These are phyloP conservation scores for Taurulus bubalis DNA, from an alignment of 2,113 vertebrate species.

Conservation along the genomic window DNA sequence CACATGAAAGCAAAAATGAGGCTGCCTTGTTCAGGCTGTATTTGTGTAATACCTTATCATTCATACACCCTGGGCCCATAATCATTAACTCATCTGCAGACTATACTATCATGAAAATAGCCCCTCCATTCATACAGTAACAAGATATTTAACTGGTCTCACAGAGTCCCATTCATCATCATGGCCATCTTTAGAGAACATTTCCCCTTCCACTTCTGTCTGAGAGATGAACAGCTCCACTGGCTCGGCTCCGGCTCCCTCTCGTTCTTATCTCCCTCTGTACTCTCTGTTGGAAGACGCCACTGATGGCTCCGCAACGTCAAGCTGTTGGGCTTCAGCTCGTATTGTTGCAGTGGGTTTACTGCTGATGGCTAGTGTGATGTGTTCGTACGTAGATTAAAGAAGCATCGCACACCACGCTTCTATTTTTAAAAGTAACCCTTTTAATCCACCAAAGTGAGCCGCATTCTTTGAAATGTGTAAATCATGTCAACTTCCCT, in stretches of 20 bases:
- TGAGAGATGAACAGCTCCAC: conserved; percentile 54
- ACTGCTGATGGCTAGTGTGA: conserved; percentile 48
- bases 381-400: conserved; percentile 58
- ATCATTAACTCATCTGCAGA: conserved; percentile 52
- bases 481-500: conserved; percentile 34
- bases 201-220: conserved; percentile 63
- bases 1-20: background rate
- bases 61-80: conserved; percentile 13
- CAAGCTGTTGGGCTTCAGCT: conserved; percentile 52
- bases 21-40: background rate
- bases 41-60: conserved; percentile 22
- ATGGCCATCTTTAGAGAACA: conserved; percentile 47
- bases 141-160: conserved; percentile 63
- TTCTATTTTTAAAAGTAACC: conserved; percentile 66
- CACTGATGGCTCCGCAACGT: conserved; percentile 31
- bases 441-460: conserved; percentile 55
- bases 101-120: conserved; percentile 30
- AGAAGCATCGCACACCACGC: conserved; percentile 10
- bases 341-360: conserved; percentile 47
- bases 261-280: conserved; percentile 38
- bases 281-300: conserved; percentile 26
- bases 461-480: conserved; percentile 46
- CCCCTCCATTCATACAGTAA: conserved; percentile 38
- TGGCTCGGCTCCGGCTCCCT: conserved; percentile 18
- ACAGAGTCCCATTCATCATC: conserved; percentile 61